A percentile compares a stretch with the other conserved stretches of the same genome.
These are phyloP conservation scores for Trematomus bernacchii DNA, from an alignment of 2,797 vertebrate genomes.

Conservation along the genomic window DNA sequence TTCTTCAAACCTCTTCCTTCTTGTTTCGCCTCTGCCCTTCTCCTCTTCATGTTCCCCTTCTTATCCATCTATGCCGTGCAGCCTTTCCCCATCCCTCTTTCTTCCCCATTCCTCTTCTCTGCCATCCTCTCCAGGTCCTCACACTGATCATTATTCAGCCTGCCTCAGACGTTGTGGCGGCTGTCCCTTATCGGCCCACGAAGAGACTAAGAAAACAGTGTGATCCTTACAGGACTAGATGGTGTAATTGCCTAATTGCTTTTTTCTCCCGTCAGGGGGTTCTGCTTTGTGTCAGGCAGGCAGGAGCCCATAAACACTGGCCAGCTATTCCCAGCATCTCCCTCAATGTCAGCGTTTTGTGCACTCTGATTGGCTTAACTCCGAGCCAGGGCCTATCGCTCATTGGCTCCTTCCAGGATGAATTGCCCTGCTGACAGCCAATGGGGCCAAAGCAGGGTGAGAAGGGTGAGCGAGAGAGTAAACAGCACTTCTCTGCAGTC, in stretches of 20 bases:
- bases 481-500: conserved; percentile 71
- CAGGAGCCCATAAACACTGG: conserved; percentile 81
- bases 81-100: conserved; percentile 45
- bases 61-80: conserved; percentile 39
- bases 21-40: conserved; percentile 21
- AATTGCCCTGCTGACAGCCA: conserved; percentile 80
- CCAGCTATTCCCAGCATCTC: conserved; percentile 76
- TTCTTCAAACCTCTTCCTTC: conserved; percentile 37
- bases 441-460: conserved; percentile 86
- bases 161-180: conserved; percentile 34
- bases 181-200: conserved; percentile 77
- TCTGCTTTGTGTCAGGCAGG: conserved; percentile 85
- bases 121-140: conserved; percentile 51
- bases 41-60: conserved; percentile 7
- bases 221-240: conserved; percentile 75
- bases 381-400: conserved; percentile 51
- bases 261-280: conserved; percentile 75
- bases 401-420: conserved; percentile 81
- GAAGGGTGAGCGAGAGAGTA: conserved; percentile 58
- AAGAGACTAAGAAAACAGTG: conserved; percentile 85
- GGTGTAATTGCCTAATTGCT: conserved; percentile 89
- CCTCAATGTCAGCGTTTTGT: conserved; percentile 70
- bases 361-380: conserved; percentile 74
- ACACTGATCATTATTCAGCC: conserved; percentile 59
- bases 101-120: conserved; percentile 45